phyloP scores from a whole-genome alignment of 2,113 vertebrate species.

The rat (Rattus norvegicus) region DNA sequence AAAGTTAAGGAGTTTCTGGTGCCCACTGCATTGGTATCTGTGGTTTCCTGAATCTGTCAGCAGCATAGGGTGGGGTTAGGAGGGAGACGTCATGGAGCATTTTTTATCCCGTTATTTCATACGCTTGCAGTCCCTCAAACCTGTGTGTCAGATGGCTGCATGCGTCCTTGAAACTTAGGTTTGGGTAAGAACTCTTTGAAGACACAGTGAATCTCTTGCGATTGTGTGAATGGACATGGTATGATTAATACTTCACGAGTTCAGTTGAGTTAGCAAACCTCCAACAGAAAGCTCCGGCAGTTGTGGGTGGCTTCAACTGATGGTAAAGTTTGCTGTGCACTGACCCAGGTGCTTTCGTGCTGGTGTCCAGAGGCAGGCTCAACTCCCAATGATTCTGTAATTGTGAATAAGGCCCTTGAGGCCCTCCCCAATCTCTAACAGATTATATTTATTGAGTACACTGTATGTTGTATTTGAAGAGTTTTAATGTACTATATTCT shows the following conservation, averaged over 20 bases:
- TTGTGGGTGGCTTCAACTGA: neutral
- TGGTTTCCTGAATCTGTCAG: neutral
- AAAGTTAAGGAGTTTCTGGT: neutral
- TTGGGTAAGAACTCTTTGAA: neutral
- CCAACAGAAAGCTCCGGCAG: neutral
- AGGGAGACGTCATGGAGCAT: neutral
- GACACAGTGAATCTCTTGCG: neutral
- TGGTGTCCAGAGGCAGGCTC: neutral
- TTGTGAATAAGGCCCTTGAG: neutral
- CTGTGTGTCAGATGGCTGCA: neutral
- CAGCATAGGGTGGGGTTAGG: neutral
- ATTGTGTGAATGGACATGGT: neutral
- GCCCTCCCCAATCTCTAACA: neutral
- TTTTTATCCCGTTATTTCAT: conserved; percentile 13
- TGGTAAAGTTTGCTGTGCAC: neutral
- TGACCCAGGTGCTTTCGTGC: no score
- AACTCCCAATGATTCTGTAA: neutral
- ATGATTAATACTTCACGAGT: neutral
- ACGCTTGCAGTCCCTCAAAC: neutral
- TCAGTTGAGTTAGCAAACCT: neutral
- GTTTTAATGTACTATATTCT: conserved; percentile 1
- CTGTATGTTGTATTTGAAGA: neutral
- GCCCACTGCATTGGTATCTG: neutral
- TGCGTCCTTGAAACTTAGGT: neutral
- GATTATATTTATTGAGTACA: neutral